These are phyloP conservation scores for Taeniopygia guttata DNA, from an alignment of 2,797 vertebrate species.

Conservation along the genomic window DNA sequence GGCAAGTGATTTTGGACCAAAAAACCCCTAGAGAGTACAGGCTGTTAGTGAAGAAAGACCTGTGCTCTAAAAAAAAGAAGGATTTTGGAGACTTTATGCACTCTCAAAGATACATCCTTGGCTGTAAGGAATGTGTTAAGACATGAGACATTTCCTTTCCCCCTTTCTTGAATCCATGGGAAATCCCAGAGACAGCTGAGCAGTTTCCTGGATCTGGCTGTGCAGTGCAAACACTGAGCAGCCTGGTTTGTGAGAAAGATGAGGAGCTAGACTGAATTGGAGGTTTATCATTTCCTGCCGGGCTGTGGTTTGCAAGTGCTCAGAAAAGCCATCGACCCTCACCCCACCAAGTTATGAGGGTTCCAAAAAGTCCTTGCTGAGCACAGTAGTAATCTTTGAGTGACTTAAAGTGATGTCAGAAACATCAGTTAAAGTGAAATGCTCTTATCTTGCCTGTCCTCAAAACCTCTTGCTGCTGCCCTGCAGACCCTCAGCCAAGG, in stretches of 20 bases:
- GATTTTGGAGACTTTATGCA: background rate
- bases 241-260: background rate
- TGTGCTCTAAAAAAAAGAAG: background rate
- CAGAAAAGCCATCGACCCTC: background rate
- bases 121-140: background rate
- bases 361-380: background rate
- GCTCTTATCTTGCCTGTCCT: background rate
- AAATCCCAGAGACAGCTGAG: constrained; percentile 1
- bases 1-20: background rate
- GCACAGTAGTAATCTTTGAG: background rate
- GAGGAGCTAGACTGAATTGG: background rate
- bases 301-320: constrained; percentile 34
- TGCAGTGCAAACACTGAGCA: background rate
- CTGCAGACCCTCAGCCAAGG: background rate
- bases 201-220: constrained; percentile 21
- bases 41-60: background rate
- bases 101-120: background rate
- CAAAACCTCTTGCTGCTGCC: background rate
- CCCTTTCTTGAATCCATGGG: background rate
- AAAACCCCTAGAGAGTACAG: background rate
- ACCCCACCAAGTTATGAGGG: background rate
- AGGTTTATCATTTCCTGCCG: constrained; percentile 30
- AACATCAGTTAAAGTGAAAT: background rate
- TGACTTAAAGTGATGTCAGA: background rate
- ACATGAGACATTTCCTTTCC: background rate